Evolutionary conservation across 2,888 invertebrate genomes (phyloP).

Genomic region (Microplitis manilae): DNA sequence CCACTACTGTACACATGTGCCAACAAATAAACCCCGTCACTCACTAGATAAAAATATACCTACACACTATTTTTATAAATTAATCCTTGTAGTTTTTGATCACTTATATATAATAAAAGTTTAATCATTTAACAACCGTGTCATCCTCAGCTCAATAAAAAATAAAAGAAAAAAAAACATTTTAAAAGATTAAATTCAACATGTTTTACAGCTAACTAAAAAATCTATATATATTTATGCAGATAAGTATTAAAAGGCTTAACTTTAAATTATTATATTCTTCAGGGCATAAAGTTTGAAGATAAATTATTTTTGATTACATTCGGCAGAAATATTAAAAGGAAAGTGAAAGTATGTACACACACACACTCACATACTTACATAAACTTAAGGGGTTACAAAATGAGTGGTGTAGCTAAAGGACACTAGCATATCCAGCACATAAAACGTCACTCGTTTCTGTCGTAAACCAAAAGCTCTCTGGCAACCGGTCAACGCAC

Average conservation of each 20-base stretch:
- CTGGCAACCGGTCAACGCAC: constrained; percentile 49
- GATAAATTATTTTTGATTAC: constrained; percentile 46
- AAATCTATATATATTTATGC: background rate
- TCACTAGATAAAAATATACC: background rate
- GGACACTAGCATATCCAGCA: constrained; percentile 56
- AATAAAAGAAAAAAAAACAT: background rate
- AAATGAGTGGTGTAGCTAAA: constrained; percentile 54
- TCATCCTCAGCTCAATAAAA: background rate
- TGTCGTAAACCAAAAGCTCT: constrained; percentile 65
- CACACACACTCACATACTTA: too few relatives aligned
- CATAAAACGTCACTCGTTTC: constrained; percentile 67
- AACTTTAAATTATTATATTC: constrained; percentile 29
- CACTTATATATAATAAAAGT: background rate
- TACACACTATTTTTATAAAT: background rate
- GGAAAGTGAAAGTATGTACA: background rate
- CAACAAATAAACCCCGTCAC: background rate
- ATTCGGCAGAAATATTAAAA: constrained; percentile 35
- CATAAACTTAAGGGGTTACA: too few relatives aligned
- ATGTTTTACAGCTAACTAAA: background rate
- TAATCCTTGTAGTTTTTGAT: too few relatives aligned
- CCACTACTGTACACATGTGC: background rate
- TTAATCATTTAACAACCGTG: background rate
- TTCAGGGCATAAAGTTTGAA: constrained; percentile 29
- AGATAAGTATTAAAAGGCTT: background rate
- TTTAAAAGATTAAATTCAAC: background rate